These are phyloP conservation scores for Sebastes diaconus DNA, from an alignment of 2,797 vertebrate genomes.

Conservation along the genomic window DNA sequence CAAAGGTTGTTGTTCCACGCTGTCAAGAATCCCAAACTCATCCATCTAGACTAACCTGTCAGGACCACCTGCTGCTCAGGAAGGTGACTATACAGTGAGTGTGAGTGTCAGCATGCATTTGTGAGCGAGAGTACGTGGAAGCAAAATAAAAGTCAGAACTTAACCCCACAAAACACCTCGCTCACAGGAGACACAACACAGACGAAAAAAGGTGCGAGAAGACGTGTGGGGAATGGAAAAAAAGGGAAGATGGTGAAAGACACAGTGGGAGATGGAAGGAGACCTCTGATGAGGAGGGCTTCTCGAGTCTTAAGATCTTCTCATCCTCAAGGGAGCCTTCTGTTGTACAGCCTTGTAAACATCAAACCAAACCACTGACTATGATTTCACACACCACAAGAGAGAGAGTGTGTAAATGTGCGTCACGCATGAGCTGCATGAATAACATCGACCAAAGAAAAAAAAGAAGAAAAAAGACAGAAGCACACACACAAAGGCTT, in stretches of 20 bases:
- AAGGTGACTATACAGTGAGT: conserved; percentile 34
- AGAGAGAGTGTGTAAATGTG: conserved; percentile 37
- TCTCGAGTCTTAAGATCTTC: conserved; percentile 38
- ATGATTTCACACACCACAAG: conserved; percentile 60
- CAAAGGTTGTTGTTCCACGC: conserved; percentile 21
- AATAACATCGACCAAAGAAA: conserved; percentile 15
- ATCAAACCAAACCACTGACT: conserved; percentile 66
- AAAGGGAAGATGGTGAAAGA: neutral
- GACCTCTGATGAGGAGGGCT: conserved; percentile 34
- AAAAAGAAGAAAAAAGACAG: neutral
- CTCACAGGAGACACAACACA: neutral
- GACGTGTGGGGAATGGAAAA: neutral
- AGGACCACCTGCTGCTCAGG: conserved; percentile 22
- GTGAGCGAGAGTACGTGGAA: neutral
- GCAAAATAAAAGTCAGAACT: conserved; percentile 24
- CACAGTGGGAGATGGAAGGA: neutral
- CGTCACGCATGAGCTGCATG: conserved; percentile 42
- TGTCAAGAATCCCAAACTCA: conserved; percentile 48
- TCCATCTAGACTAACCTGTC: conserved; percentile 50
- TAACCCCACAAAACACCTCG: conserved; percentile 1
- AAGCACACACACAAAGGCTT: neutral
- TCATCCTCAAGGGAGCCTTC: conserved; percentile 48
- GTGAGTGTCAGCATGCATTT: neutral
- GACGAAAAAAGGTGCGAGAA: neutral
- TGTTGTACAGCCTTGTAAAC: conserved; percentile 61